phyloP scores from a whole-genome alignment of 1,140 invertebrate species.

The Drosophila nebulosa region DNA sequence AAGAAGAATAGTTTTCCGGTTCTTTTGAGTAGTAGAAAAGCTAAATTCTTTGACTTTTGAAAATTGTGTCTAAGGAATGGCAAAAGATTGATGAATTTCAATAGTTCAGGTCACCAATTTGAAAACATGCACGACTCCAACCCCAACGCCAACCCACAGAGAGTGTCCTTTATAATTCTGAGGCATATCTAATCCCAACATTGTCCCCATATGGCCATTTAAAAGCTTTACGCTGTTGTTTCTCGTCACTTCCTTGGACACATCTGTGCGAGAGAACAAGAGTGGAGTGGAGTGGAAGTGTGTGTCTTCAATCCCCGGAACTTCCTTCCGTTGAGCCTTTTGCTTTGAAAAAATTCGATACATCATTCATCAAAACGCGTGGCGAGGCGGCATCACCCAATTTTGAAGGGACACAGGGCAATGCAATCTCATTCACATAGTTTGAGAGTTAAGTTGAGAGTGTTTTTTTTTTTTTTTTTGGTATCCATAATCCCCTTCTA shows the following conservation, averaged over 20 bases:
- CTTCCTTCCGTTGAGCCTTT: constrained; percentile 50
- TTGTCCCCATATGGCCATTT: constrained; percentile 51
- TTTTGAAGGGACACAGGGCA: background rate
- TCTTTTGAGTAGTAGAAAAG: too few species aligned
- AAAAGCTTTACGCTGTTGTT: constrained; percentile 75
- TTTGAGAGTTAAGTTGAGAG: constrained; percentile 31
- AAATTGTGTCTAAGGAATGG: too few species aligned
- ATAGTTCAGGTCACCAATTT: constrained; percentile 36
- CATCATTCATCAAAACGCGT: constrained; percentile 73
- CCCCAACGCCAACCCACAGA: background rate
- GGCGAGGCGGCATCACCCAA: constrained; percentile 51
- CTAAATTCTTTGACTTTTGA: too few species aligned
- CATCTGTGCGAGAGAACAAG: background rate
- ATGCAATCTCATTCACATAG: constrained; percentile 14
- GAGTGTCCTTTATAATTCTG: constrained; percentile 6
- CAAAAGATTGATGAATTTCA: too few species aligned
- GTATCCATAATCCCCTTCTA: constrained; percentile 68
- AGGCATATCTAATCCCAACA: constrained; percentile 46
- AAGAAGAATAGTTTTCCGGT: too few species aligned
- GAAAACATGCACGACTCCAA: background rate
- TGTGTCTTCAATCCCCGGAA: background rate
- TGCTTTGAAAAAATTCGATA: constrained; percentile 73
- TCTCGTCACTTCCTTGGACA: constrained; percentile 56
- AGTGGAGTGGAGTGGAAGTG: background rate
- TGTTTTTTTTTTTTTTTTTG: too few species aligned